Percentiles rank a stretch among this genome's conserved stretches.
Conservation (phyloP, 2,797 vertebrate species). For the Distichodus sexfasciatus region DNA sequence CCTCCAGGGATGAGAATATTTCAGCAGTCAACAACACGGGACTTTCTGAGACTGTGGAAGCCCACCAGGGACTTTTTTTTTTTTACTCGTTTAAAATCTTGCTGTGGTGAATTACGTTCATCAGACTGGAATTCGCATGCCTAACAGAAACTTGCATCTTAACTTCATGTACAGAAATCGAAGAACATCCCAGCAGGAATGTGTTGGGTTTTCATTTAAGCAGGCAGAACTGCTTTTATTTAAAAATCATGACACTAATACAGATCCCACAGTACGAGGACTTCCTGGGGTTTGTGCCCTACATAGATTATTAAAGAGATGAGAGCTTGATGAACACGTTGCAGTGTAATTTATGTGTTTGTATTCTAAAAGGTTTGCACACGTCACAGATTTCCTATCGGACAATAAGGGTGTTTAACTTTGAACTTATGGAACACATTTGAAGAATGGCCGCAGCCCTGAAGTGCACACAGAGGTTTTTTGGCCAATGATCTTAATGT, state of each 20-base stretch:
- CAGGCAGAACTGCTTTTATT: slow-evolving; percentile 23
- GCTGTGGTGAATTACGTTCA: slow-evolving; percentile 13
- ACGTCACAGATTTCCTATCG: background rate
- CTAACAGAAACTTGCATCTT: background rate
- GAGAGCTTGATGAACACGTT: slow-evolving; percentile 14
- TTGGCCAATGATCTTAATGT: background rate
- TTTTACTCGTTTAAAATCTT: background rate
- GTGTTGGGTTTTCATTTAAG: slow-evolving; percentile 7
- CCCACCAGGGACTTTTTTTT: no score
- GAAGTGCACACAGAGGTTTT: background rate
- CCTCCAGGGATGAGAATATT: slow-evolving; percentile 2
- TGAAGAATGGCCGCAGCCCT: background rate
- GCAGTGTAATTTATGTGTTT: slow-evolving; percentile 35
- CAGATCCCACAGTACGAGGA: slow-evolving; percentile 29
- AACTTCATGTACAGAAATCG: background rate
- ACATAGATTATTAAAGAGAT: slow-evolving; percentile 4
- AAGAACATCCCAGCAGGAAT: background rate
- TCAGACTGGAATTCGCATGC: no score
- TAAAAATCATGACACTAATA: slow-evolving; percentile 17
- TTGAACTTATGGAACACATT: background rate
- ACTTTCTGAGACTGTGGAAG: no score
- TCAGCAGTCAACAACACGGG: background rate
- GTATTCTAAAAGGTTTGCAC: slow-evolving; percentile 28
- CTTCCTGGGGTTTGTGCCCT: background rate
- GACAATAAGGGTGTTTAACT: slow-evolving; percentile 26